Base-by-base conservation (phyloP, 1,140 invertebrate species). In the Heliothis virescens region DNA sequence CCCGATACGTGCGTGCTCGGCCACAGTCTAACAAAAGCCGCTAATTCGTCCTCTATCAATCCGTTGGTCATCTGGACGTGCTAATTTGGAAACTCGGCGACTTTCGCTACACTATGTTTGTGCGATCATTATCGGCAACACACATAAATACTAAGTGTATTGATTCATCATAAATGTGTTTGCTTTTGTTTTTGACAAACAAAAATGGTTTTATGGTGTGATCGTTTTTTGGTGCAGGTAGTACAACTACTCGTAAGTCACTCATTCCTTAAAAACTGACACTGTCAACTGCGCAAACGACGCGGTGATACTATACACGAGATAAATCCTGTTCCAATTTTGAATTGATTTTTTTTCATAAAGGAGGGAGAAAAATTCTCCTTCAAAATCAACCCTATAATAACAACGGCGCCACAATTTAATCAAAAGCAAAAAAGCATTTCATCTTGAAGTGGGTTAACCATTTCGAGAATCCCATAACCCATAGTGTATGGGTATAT, bases 41-140 rank as follows among this genome's bases (percentile, higher is more conserved):
- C 89, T 92, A 92, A 92, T 90, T 89, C 86, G 87, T 86, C 84
- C 86, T 80, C 88, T 90, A 91, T 91, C 90, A 88, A 91, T 88
- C 87, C 81, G 76, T 48, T 62, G 74, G 79, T 82, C 82, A 85
- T 83, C 77, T 84, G 81, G 57, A 90, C 82, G 81, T 87, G 91
- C 87, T 93, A 93, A 93, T 93, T 93, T 93, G 90, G 91, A 93
- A 93, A 93, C 90, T 86, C 84, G 48, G 73, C 83, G 50, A 82
- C 81, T 82, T 82, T 82, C 81, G 78, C 81, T 63, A 21, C 77
- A 48, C n/a, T 41, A 15, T 78, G 67, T 83, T 83, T 83, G 82
- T 69, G 67, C 16, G 69, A 79, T 79, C 60, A 80, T 83, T 83
- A 83, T 80, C 79, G 73, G 16, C 65, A 63, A 48, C 60, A 63